Evolutionary conservation across 2,113 vertebrate genomes (phyloP).

Genomic region (Microtus ochrogaster): DNA sequence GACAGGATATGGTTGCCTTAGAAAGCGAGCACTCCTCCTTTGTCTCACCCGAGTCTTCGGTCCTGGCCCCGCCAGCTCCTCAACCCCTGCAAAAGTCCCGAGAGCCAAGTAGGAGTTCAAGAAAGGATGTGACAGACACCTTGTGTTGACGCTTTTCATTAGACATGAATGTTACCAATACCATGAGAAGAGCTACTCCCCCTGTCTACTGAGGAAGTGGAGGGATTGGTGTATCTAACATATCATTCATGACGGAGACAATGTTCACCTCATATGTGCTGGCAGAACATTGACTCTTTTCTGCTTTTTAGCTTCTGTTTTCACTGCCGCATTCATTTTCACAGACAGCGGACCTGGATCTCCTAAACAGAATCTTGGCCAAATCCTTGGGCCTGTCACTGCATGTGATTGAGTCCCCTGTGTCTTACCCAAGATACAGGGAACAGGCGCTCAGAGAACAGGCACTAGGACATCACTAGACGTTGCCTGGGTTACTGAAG

Average conservation of each 20-base stretch:
- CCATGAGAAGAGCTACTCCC: background rate
- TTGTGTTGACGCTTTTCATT: no score
- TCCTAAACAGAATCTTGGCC: no score
- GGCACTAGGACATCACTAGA: background rate
- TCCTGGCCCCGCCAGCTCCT: no score
- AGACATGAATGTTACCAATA: background rate
- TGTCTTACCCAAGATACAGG: background rate
- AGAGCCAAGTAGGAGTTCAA: background rate
- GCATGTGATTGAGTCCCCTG: fast-evolving
- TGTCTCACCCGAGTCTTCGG: background rate
- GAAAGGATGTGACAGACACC: fast-evolving
- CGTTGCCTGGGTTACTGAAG: background rate
- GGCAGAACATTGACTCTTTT: no score
- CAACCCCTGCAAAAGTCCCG: background rate
- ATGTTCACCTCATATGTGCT: background rate
- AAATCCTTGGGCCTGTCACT: fast-evolving
- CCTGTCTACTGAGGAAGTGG: background rate
- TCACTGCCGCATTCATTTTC: no score
- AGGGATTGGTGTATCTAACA: background rate
- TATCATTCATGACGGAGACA: no score
- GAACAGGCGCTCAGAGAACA: background rate
- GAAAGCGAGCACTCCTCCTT: background rate
- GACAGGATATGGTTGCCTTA: background rate
- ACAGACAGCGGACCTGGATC: fast-evolving
- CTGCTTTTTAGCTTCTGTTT: no score